Conservation (phyloP, 2,888 invertebrate genomes). For the Gymnoscelis rufifasciata region DNA sequence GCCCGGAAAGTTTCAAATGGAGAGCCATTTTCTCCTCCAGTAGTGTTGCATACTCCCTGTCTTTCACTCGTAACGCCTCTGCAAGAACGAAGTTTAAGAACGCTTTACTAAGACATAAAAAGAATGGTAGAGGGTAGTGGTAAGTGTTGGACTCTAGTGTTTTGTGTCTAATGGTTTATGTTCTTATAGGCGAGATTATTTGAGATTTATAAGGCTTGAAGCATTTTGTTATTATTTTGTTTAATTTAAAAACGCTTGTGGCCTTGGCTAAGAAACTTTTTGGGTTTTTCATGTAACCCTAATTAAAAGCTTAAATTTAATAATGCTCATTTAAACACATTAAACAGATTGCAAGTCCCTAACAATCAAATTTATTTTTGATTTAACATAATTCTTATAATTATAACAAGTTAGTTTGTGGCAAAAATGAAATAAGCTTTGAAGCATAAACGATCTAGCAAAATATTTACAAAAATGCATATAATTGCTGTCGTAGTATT, state of each 20-base stretch:
- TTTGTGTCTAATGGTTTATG: constrained; percentile 3
- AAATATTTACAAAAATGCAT: not conserved
- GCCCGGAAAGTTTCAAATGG: constrained; percentile 86
- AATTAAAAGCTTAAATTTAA: no score
- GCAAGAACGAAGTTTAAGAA: constrained; percentile 38
- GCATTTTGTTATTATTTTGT: no score
- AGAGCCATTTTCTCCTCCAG: constrained; percentile 93
- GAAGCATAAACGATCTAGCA: not conserved
- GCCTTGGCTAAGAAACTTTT: no score
- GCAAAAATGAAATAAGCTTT: not conserved
- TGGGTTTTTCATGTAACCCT: no score
- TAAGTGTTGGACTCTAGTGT: not conserved
- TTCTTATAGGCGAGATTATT: constrained; percentile 2
- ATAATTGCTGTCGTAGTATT: no score
- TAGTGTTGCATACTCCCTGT: constrained; percentile 89
- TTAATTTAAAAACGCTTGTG: no score
- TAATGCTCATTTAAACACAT: no score
- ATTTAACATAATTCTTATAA: no score
- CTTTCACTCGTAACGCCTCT: constrained; percentile 92
- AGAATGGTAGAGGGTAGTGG: not conserved
- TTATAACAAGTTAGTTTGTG: no score
- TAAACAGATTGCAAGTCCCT: no score
- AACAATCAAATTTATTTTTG: no score
- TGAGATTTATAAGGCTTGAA: no score
- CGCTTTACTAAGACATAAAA: not conserved